phyloP scores from a whole-genome alignment of 2,888 invertebrate species.

The Mimas tiliae region DNA sequence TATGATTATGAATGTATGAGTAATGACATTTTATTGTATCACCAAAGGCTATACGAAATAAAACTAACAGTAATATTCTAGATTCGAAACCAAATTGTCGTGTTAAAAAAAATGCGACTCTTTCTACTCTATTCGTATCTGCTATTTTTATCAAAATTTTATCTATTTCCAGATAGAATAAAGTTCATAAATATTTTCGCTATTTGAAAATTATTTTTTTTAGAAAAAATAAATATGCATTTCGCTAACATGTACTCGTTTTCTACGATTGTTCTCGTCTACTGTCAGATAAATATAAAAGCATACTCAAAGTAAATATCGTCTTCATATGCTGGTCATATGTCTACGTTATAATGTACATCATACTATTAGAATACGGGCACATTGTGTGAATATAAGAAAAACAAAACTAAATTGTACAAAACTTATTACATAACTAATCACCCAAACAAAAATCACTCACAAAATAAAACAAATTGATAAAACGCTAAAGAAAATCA shows the following conservation, averaged over 20 bases:
- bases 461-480: slow-evolving; percentile 63
- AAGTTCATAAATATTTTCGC: slow-evolving; percentile 15
- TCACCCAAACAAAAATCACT: slow-evolving; percentile 66
- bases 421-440: slow-evolving; percentile 66
- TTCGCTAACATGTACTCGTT: slow-evolving; percentile 65
- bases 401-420: slow-evolving; percentile 45
- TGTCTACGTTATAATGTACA: slow-evolving; percentile 66
- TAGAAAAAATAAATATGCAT: slow-evolving; percentile 45
- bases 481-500: slow-evolving; percentile 68
- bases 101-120: slow-evolving; percentile 15
- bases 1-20: slow-evolving; percentile 54
- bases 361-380: slow-evolving; percentile 75
- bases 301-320: slow-evolving; percentile 78
- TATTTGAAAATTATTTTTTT: slow-evolving; percentile 22
- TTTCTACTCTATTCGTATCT: slow-evolving; percentile 23
- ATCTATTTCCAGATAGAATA: slow-evolving; percentile 18
- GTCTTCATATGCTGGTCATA: slow-evolving; percentile 72
- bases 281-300: slow-evolving; percentile 70
- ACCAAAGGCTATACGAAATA: slow-evolving; percentile 33
- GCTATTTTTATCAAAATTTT: slow-evolving; percentile 19
- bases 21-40: slow-evolving; percentile 43
- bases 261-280: slow-evolving; percentile 71
- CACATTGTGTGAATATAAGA: slow-evolving; percentile 75
- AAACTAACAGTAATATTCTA: slow-evolving; percentile 28
- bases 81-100: slow-evolving; percentile 4